phyloP scores from a whole-genome alignment of 2,888 invertebrate species.

The Auanema sp. region DNA sequence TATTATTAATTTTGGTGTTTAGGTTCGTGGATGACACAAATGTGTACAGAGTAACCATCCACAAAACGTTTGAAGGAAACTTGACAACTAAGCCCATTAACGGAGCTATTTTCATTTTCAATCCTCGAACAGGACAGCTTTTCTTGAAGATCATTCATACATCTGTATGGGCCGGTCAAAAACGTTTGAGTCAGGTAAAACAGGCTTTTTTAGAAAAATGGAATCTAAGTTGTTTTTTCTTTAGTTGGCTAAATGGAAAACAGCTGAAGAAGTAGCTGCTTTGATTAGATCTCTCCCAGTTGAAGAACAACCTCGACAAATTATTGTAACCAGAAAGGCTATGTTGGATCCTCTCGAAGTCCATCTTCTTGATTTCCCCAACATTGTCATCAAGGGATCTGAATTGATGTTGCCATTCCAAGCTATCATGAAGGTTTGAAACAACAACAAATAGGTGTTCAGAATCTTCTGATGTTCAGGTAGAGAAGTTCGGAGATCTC shows the following conservation, averaged over 20 bases:
- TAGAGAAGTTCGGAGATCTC: slow-evolving; percentile 98
- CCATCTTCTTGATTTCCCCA: slow-evolving; percentile 98
- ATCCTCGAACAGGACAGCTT: slow-evolving; percentile 92
- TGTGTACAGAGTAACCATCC: slow-evolving; percentile 97
- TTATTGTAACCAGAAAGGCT: slow-evolving; percentile 98
- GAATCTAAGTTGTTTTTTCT: slow-evolving; percentile 2
- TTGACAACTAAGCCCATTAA: slow-evolving; percentile 99
- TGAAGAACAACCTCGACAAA: slow-evolving; percentile 99
- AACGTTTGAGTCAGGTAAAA: slow-evolving; percentile 88
- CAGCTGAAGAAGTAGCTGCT: slow-evolving; percentile 99
- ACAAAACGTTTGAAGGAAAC: slow-evolving; percentile 99
- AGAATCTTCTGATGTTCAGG: slow-evolving; percentile 57
- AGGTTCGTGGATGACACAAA: slow-evolving; percentile 99
- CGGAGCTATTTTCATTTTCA: slow-evolving; percentile 99
- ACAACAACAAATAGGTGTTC: neutral
- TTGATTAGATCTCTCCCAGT: slow-evolving; percentile 96
- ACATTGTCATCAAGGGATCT: slow-evolving; percentile 99
- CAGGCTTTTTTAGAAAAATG: neutral
- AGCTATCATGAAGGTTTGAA: slow-evolving; percentile 67
- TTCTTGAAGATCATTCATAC: slow-evolving; percentile 99
- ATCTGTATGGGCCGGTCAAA: slow-evolving; percentile 99
- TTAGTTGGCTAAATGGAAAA: slow-evolving; percentile 96
- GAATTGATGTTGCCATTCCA: slow-evolving; percentile 98
- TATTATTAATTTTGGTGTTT: neutral
- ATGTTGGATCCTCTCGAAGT: slow-evolving; percentile 99